These are phyloP conservation scores for Molossus alvarezi DNA, from an alignment of 2,797 vertebrate genomes.

Conservation along the genomic window DNA sequence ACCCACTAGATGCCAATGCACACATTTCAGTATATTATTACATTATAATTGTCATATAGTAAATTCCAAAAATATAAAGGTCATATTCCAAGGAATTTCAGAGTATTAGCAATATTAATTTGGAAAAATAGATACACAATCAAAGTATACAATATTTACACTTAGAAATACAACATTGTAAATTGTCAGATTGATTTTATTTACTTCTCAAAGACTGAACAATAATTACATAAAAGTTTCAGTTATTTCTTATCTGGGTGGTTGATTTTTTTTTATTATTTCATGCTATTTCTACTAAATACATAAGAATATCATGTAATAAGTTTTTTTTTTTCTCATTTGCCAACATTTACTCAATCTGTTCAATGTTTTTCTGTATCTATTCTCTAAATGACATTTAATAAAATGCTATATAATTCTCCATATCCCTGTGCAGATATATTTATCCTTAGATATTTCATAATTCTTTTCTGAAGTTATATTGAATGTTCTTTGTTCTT, in stretches of 20 bases:
- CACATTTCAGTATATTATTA: neutral
- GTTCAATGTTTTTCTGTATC: neutral
- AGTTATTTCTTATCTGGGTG: neutral
- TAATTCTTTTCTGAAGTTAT: neutral
- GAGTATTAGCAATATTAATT: neutral
- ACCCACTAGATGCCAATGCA: neutral
- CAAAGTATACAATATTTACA: neutral
- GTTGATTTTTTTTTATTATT: slow-evolving; percentile 7
- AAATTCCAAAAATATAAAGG: neutral
- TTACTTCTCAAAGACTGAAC: slow-evolving; percentile 20
- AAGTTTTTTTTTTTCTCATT: neutral
- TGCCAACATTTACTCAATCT: neutral
- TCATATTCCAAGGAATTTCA: neutral
- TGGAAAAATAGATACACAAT: neutral
- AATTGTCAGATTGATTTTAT: neutral
- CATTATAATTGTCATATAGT: neutral
- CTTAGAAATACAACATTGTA: neutral
- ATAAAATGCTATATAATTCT: neutral
- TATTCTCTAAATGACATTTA: neutral
- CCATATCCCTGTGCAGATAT: neutral
- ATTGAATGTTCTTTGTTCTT: neutral
- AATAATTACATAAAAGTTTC: neutral
- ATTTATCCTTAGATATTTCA: slow-evolving; percentile 38
- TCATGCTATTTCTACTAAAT: neutral
- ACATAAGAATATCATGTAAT: neutral